phyloP scores from a whole-genome alignment of 2,797 vertebrate species.

The Characodon lateralis region DNA sequence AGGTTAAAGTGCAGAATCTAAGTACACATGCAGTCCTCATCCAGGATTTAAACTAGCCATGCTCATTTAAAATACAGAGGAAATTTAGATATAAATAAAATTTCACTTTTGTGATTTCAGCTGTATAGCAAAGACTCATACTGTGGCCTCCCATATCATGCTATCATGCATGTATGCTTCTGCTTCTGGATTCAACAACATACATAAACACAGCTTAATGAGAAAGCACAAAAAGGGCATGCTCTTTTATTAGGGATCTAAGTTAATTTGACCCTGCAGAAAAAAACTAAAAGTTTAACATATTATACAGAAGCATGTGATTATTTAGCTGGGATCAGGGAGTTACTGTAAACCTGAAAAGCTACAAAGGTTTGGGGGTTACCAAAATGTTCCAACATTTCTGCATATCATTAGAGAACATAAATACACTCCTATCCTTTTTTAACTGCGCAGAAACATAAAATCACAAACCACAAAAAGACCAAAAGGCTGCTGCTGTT shows the following conservation, averaged over 20 bases:
- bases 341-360: conserved; percentile 13
- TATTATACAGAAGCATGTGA: neutral
- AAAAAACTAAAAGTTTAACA: neutral
- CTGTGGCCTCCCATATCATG: neutral
- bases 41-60: neutral
- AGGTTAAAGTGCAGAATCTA: no score
- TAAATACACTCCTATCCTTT: conserved; percentile 29
- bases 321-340: conserved; percentile 19
- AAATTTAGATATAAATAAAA: neutral
- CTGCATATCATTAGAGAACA: conserved; percentile 58
- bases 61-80: neutral
- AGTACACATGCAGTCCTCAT: no score
- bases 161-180: neutral
- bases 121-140: neutral
- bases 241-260: neutral
- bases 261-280: neutral
- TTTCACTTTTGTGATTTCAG: neutral
- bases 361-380: conserved; percentile 19
- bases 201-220: neutral
- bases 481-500: conserved; percentile 35
- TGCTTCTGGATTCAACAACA: neutral
- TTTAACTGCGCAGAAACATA: conserved; percentile 51
- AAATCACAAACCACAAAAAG: conserved; percentile 45
- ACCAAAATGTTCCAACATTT: conserved; percentile 41
- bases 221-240: neutral